Evolutionary conservation across 2,888 invertebrate species (phyloP), one percentile per base, ranked within the genome.

Genomic region (Andrena hattorfiana): DNA sequence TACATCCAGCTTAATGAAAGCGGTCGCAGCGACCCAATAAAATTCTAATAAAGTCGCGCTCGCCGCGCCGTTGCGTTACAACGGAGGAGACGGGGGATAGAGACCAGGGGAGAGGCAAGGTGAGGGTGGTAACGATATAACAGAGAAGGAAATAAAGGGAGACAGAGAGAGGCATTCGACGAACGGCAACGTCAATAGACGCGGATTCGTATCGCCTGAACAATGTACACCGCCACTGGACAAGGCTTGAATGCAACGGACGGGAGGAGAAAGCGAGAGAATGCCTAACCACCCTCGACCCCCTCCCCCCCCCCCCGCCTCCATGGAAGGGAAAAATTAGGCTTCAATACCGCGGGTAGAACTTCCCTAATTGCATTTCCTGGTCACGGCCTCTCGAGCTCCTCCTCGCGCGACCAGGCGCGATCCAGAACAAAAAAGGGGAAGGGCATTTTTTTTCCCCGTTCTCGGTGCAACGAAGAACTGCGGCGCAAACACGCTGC

Each of bases 1-100:
- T 87, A 87, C 87, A 88, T 89, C 86, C 85, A 89, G 90, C 86
- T 89, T 90, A 90, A 91, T 90, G 89, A 90, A 89, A 90, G 87
- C 87, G 89, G 86, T 85, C 83, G 84, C 83, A 77, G 85, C 84
- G 84, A 87, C 88, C 89, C 87, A 90, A 91, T 90, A 90, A 90
- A 90, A 90, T 90, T 88, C 90, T 89, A 91, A 90, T 90, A 90
- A 89, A 89, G 90, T 87, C 84, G 87, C 73, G 85, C 86, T 85
- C 81, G 83, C 82, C 76, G 80, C 75, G 83, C 80, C 76, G 80
- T 71, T 81, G 82, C 75, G 78, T 77, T 20, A 72, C 71, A 69
- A 67, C 74, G 78, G 28, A 23, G 81, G 72, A 67, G 72, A 64
- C 60, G 69, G 81, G 72, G 81, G 64, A 70, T 69, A 71, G 75